Conservation (phyloP, 1,140 invertebrate species). For the Apis cerana region DNA sequence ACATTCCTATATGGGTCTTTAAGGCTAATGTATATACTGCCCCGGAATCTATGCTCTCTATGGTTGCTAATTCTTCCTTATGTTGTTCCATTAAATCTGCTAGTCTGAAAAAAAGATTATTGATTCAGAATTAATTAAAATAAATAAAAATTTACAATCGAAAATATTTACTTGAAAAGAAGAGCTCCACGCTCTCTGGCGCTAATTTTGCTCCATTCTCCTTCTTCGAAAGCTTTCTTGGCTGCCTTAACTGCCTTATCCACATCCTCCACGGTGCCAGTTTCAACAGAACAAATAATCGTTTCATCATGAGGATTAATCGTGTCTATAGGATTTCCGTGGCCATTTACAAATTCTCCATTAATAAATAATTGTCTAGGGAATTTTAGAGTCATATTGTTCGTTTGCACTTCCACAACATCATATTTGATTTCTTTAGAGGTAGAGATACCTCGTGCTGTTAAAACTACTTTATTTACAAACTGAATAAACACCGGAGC, state of each 20-base stretch:
- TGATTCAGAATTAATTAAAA: neutral
- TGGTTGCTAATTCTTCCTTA: constrained; percentile 96
- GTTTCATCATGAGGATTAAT: constrained; percentile 94
- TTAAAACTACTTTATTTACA: constrained; percentile 84
- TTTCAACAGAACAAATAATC: constrained; percentile 88
- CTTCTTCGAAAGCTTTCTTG: constrained; percentile 91
- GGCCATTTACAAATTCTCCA: constrained; percentile 93
- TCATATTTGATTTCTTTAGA: constrained; percentile 85
- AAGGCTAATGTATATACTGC: constrained; percentile 97
- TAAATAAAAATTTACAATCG: neutral
- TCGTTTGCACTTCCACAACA: constrained; percentile 88
- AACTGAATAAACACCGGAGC: constrained; percentile 94
- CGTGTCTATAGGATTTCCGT: constrained; percentile 84
- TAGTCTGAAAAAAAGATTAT: constrained; percentile 82
- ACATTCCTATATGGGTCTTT: constrained; percentile 97
- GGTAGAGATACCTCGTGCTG: constrained; percentile 83
- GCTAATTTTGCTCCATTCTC: constrained; percentile 94
- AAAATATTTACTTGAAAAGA: constrained; percentile 84
- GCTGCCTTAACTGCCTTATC: constrained; percentile 93
- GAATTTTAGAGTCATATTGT: constrained; percentile 92
- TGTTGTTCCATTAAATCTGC: constrained; percentile 97
- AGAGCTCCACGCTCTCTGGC: constrained; percentile 90
- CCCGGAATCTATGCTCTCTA: constrained; percentile 95
- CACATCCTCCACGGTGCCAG: constrained; percentile 90
- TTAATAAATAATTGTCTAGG: constrained; percentile 95